phyloP scores from a whole-genome alignment of 2,797 vertebrate species.

The Malacoraja senta region DNA sequence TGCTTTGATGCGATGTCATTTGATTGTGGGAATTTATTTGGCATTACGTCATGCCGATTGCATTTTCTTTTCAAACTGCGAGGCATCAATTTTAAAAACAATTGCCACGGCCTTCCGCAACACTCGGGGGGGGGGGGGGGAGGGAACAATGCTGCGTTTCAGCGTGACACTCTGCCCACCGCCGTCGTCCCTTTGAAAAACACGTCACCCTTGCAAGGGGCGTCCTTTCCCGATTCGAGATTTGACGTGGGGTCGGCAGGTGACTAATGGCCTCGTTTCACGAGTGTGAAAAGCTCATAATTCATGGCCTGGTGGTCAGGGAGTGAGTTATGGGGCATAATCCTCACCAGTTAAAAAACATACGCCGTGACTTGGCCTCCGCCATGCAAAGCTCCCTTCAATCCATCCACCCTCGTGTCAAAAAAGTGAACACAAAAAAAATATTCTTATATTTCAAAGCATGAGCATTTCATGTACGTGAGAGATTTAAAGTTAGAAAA shows the following conservation, averaged over 20 bases:
- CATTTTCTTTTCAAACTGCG: not conserved
- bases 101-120: not conserved
- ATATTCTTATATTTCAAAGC: not conserved
- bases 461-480: not conserved
- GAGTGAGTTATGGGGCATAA: not conserved
- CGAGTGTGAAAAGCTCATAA: slow-evolving; percentile 11
- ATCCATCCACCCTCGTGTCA: not conserved
- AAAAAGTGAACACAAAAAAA: not conserved
- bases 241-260: not conserved
- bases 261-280: slow-evolving; percentile 14
- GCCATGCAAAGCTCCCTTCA: not conserved
- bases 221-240: not conserved
- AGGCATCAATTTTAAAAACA: not conserved
- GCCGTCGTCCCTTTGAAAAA: slow-evolving; percentile 17
- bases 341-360: slow-evolving; percentile 30
- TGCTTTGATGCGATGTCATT: not conserved
- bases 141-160: not conserved
- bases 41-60: not conserved
- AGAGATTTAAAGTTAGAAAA: slow-evolving; percentile 31
- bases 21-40: not conserved
- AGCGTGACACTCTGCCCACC: not conserved
- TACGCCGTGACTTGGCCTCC: not conserved
- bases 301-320: not conserved
- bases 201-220: not conserved
- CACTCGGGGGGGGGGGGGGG: not conserved